A percentile compares a stretch with the other conserved stretches of the same genome.
Conservation (phyloP, 2,113 vertebrate genomes). For the Proteles cristata region DNA sequence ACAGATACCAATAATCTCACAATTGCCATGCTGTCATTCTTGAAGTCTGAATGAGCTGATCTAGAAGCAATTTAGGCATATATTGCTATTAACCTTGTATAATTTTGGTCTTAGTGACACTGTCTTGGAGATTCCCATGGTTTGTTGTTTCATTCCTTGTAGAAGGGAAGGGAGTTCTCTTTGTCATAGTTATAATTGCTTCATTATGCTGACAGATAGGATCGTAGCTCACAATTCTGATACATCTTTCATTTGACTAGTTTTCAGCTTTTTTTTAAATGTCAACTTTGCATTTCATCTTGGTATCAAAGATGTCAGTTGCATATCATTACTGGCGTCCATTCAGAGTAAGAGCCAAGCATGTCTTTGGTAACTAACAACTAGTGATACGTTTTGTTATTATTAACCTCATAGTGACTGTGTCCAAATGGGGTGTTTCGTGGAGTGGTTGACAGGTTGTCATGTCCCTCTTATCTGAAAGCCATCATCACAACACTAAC, state of each 20-base stretch:
- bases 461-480: background rate
- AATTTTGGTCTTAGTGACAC: background rate
- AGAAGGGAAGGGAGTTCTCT: background rate
- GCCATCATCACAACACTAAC: background rate
- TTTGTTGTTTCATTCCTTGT: background rate
- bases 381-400: background rate
- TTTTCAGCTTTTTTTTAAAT: background rate
- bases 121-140: background rate
- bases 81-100: background rate
- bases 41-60: background rate
- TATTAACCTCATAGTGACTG: background rate
- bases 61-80: accelerated
- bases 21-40: background rate
- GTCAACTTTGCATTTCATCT: background rate
- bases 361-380: background rate
- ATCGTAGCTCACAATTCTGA: background rate
- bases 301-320: background rate
- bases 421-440: background rate
- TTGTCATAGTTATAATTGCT: background rate
- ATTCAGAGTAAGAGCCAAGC: background rate
- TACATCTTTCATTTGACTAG: background rate
- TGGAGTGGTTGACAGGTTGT: accelerated
- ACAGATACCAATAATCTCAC: accelerated
- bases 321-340: background rate
- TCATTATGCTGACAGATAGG: background rate